Evolutionary conservation across 2,797 vertebrate genomes (phyloP).

Genomic region (Channa striata): DNA sequence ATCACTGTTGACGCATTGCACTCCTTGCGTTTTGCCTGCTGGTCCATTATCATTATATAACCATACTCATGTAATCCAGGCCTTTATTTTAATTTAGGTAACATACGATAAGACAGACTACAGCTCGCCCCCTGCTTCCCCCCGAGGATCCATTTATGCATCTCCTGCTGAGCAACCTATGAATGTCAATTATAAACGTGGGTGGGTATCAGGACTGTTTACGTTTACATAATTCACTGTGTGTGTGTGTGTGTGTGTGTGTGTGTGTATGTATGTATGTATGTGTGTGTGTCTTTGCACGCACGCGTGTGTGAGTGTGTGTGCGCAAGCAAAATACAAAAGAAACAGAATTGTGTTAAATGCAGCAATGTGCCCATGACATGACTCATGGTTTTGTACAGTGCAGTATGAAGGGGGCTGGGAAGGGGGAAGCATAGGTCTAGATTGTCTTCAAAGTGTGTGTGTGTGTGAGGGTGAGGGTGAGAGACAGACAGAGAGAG

Average conservation of each 20-base stretch:
- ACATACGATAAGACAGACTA: slow-evolving; percentile 35
- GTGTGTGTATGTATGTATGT: neutral
- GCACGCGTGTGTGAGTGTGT: slow-evolving; percentile 29
- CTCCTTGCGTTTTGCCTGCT: slow-evolving; percentile 51
- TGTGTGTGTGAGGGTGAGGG: slow-evolving; percentile 31
- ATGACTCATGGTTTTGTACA: slow-evolving; percentile 81
- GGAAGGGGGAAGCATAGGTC: slow-evolving; percentile 50
- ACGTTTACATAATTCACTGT: slow-evolving; percentile 65
- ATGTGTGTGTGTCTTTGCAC: slow-evolving; percentile 4
- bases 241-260: slow-evolving; percentile 3
- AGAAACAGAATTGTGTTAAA: slow-evolving; percentile 59
- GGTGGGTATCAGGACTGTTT: slow-evolving; percentile 64
- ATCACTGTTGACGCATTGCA: slow-evolving; percentile 78
- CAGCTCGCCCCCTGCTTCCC: slow-evolving; percentile 30
- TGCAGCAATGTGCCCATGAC: slow-evolving; percentile 76
- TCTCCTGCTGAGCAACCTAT: slow-evolving; percentile 65
- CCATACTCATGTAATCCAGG: slow-evolving; percentile 48
- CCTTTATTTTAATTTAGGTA: slow-evolving; percentile 24
- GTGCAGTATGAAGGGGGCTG: slow-evolving; percentile 65
- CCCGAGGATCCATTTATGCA: slow-evolving; percentile 55
- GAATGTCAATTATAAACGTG: slow-evolving; percentile 68
- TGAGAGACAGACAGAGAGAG: no score
- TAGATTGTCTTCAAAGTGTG: slow-evolving; percentile 34
- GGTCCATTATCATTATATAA: slow-evolving; percentile 70
- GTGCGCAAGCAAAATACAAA: no score